Evolutionary conservation across 2,797 vertebrate species (phyloP).

Genomic region (Ispidina lecontei): DNA sequence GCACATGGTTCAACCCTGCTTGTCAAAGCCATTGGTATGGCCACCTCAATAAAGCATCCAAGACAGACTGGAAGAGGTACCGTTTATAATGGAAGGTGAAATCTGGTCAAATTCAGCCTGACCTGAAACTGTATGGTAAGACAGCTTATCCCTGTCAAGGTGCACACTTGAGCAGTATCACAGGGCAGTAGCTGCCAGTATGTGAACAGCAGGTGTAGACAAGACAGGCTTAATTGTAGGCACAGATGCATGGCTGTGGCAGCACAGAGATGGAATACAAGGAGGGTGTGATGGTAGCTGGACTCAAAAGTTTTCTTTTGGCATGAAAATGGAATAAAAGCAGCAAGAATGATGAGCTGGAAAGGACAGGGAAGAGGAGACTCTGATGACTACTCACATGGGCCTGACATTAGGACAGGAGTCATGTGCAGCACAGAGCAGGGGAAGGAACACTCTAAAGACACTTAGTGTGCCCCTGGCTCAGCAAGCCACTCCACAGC

Average conservation of each 20-base stretch:
- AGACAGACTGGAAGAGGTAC: neutral
- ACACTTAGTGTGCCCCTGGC: neutral
- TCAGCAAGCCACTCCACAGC: fast-evolving
- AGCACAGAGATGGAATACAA: neutral
- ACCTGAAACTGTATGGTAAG: neutral
- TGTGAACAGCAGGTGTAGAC: neutral
- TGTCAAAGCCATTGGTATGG: neutral
- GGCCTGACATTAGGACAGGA: fast-evolving
- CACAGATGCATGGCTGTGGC: fast-evolving
- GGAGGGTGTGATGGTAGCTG: neutral
- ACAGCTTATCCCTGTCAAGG: neutral
- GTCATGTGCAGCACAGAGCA: neutral
- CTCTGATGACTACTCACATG: neutral
- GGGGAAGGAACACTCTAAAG: neutral
- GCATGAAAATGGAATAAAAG: neutral
- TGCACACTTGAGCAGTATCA: neutral
- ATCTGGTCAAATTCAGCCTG: neutral
- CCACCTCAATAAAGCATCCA: neutral
- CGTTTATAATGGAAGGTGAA: neutral
- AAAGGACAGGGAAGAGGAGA: neutral
- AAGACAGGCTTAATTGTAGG: neutral
- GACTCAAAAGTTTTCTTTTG: neutral
- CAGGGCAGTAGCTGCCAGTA: neutral
- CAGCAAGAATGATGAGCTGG: neutral
- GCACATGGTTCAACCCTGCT: fast-evolving